Evolutionary conservation across 2,113 vertebrate genomes (phyloP), one percentile per base, ranked within the genome.

Genomic region (Pogonocichla stellata): DNA sequence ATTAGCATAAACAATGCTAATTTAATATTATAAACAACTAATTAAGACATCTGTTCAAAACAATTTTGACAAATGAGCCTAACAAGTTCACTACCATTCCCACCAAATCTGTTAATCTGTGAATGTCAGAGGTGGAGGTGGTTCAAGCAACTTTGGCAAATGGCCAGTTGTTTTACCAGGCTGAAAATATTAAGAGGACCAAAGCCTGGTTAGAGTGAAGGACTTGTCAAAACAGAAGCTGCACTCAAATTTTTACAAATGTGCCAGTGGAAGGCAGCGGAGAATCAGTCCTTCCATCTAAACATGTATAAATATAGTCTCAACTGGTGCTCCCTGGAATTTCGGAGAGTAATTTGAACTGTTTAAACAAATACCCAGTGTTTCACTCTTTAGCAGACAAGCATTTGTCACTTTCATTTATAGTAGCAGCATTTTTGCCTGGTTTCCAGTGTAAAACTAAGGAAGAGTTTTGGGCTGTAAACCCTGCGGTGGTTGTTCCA

Each of bases 11-110:
- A 77, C 20, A 83, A 73, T 65, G 4, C 0, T 82, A 48, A 75
- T 79, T 75, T 80, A 79, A 74, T 79, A 48, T 58, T 71, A 40
- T 34, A 61, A 82, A 8, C 17, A 56, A 47, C 13, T 91, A 72
- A 82, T 88, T 74, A 91, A 85, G 70, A 67, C 56, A 79, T 45
- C 60, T 80, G 25, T 70, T 96, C 43, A 82, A 79, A 90, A 92
- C 31, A 69, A 48, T 23, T 79, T 73, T 69, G 57, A 75, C 31
- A 88, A 94, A 82, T 64, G 14, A 85, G 19, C 10, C 70, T 77
- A 75, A 85, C 24, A 94, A 77, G 5, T 38, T 91, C 42, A 34
- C 58, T 66, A 42, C 31, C 56, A 50, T 54, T 90, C 48, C 29
- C 42, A 90, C 16, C 5, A 12, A 85, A 56, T 62, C 61, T 85